Conservation (phyloP, 2,888 invertebrate species). For the Nephrocerus scutellatus region DNA sequence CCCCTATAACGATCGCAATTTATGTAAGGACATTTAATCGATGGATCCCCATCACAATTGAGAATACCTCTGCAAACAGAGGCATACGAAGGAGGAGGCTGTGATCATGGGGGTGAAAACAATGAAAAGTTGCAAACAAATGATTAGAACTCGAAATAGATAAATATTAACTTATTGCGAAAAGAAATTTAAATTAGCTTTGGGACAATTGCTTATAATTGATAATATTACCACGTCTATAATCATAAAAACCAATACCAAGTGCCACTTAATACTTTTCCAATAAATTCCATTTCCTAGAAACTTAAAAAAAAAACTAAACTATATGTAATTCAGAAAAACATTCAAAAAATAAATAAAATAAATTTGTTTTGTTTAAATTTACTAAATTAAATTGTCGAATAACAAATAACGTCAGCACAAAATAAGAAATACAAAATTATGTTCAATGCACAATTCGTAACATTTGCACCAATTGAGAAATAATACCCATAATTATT, state of each 20-base stretch:
- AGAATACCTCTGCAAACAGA: conserved; percentile 27
- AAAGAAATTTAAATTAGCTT: not conserved
- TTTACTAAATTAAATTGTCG: conserved; percentile 6
- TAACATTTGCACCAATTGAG: too few relatives aligned
- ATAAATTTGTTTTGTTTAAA: not conserved
- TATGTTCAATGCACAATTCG: too few relatives aligned
- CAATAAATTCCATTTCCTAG: conserved; percentile 18
- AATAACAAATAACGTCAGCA: conserved; percentile 13
- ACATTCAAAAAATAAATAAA: conserved; percentile 10
- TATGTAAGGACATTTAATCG: too few relatives aligned
- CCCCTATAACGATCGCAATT: too few relatives aligned
- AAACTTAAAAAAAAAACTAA: conserved; percentile 11
- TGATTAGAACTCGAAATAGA: not conserved
- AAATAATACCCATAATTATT: too few relatives aligned
- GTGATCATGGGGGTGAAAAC: too few relatives aligned
- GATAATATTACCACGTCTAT: conserved; percentile 6
- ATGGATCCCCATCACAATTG: conserved; percentile 34
- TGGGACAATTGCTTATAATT: conserved; percentile 3
- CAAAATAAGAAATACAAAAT: too few relatives aligned
- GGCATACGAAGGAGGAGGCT: too few relatives aligned
- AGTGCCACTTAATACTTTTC: conserved; percentile 26
- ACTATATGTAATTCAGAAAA: conserved; percentile 4
- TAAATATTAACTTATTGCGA: not conserved
- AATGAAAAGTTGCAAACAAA: not conserved
- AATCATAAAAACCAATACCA: conserved; percentile 23